Conservation (phyloP, 1,140 invertebrate species). For the Drosophila navojoa region DNA sequence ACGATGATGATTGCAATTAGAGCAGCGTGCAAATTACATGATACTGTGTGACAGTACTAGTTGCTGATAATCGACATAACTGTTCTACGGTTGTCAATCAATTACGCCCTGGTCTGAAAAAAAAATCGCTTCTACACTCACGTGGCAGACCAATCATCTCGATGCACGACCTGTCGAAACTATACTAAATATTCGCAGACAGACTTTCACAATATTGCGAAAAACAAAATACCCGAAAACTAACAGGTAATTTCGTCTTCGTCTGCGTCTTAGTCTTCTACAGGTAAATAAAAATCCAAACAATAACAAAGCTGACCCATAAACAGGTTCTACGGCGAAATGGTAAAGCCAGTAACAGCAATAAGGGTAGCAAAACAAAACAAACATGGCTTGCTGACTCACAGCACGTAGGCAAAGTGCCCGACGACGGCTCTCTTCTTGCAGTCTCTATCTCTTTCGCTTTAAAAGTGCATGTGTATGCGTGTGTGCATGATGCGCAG, state of each 20-base stretch:
- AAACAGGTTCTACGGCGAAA: constrained; percentile 33
- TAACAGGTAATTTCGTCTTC: constrained; percentile 21
- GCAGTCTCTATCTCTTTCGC: constrained; percentile 24
- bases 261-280: background rate
- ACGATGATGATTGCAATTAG: constrained; percentile 39
- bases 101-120: constrained; percentile 37
- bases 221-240: constrained; percentile 6
- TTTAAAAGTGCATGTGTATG: constrained; percentile 7
- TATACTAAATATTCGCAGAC: constrained; percentile 25
- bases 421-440: constrained; percentile 13
- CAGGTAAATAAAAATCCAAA: constrained; percentile 35
- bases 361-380: constrained; percentile 57
- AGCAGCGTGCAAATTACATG: constrained; percentile 49
- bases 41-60: constrained; percentile 18
- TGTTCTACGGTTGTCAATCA: constrained; percentile 40
- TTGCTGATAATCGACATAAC: constrained; percentile 47
- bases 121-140: constrained; percentile 42
- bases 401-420: constrained; percentile 66
- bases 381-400: constrained; percentile 72
- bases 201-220: constrained; percentile 1
- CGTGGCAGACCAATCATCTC: constrained; percentile 73
- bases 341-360: constrained; percentile 27
- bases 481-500: constrained; percentile 55
- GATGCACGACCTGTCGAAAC: constrained; percentile 15
- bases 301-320: constrained; percentile 39